Conservation (phyloP, 2,888 invertebrate species). For the Smittia aterrima region DNA sequence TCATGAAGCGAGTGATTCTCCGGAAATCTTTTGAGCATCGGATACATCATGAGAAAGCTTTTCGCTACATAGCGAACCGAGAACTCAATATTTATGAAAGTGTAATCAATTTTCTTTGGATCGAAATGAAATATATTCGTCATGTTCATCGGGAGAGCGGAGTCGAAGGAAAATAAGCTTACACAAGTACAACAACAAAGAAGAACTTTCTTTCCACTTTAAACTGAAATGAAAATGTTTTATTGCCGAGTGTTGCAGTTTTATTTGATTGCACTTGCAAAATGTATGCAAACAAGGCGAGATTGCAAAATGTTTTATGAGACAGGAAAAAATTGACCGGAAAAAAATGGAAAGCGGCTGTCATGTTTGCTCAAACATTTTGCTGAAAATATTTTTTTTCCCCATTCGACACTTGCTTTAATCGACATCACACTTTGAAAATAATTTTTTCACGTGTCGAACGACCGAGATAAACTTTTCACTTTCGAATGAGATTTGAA, state of each 20-base stretch:
- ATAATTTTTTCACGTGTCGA: too few species aligned
- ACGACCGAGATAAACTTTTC: too few species aligned
- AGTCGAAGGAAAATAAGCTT: background rate
- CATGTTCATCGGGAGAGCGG: background rate
- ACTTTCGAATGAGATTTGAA: background rate
- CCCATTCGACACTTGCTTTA: too few species aligned
- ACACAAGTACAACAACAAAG: too few species aligned
- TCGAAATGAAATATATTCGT: background rate
- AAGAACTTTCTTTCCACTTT: background rate
- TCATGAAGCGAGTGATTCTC: background rate
- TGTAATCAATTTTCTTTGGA: background rate
- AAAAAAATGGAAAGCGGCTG: too few species aligned
- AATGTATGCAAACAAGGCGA: background rate
- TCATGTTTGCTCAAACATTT: too few species aligned
- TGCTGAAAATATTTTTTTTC: too few species aligned
- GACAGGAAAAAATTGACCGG: too few species aligned
- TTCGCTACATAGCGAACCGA: background rate
- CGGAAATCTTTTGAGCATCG: background rate
- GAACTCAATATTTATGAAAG: constrained; percentile 4
- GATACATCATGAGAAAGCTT: constrained; percentile 3
- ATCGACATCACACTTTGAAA: too few species aligned
- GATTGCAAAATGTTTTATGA: background rate
- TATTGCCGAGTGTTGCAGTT: constrained; percentile 2
- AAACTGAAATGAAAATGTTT: background rate
- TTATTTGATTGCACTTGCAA: constrained; percentile 1